Evolutionary conservation across 2,797 vertebrate species (phyloP).

Genomic region (Acropternis orthonyx): DNA sequence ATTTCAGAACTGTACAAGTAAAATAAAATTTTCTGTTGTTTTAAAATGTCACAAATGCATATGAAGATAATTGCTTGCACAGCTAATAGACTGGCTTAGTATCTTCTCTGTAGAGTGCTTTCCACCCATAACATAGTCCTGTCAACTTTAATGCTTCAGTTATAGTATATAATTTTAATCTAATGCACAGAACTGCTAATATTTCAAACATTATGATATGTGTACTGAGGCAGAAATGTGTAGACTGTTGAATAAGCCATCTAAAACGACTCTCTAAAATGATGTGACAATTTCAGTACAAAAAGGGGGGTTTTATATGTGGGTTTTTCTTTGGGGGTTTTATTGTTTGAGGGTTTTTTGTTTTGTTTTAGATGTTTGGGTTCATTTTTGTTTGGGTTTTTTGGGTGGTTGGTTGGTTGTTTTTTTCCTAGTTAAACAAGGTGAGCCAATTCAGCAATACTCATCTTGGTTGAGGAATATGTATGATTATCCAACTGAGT

Average conservation of each 20-base stretch:
- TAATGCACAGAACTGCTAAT: neutral
- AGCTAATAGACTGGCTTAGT: neutral
- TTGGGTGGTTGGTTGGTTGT: too few species aligned
- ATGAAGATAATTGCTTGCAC: neutral
- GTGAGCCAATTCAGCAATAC: neutral
- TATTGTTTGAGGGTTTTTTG: neutral
- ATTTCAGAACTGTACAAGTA: neutral
- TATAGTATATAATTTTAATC: neutral
- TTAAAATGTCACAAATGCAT: neutral
- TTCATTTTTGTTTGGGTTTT: neutral
- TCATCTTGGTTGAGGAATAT: neutral
- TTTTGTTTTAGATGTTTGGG: neutral
- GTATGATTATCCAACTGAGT: neutral
- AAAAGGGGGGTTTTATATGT: neutral
- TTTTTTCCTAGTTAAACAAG: neutral
- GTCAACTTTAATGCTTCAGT: neutral
- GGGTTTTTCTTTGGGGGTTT: too few species aligned
- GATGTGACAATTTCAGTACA: neutral
- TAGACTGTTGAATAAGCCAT: neutral
- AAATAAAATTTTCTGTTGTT: constrained; percentile 16
- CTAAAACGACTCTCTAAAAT: neutral
- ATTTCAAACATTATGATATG: neutral
- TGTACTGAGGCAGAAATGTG: neutral
- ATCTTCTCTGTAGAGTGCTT: neutral
- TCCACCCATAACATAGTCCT: neutral